Conservation (phyloP, 2,797 vertebrate genomes). For the Sebastes kiyomatsui region DNA sequence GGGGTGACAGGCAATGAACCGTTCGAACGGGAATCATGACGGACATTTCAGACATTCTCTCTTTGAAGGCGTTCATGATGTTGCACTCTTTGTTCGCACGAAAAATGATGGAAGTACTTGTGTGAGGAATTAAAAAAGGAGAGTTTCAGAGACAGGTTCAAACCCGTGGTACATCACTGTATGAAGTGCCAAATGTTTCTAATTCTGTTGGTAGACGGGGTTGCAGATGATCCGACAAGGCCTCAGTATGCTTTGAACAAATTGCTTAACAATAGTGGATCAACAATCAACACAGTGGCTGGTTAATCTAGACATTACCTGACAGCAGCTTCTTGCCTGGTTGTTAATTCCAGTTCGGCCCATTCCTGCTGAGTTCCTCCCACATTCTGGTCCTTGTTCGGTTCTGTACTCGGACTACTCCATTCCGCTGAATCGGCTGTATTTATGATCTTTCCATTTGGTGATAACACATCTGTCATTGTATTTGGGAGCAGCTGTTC, state of each 20-base stretch:
- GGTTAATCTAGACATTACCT: slow-evolving; percentile 28
- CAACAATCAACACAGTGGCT: background rate
- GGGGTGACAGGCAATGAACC: background rate
- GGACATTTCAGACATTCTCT: background rate
- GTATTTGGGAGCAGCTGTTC: background rate
- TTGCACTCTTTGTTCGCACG: too few species aligned
- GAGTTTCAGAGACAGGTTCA: too few species aligned
- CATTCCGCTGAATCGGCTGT: background rate
- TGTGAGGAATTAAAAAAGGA: too few species aligned
- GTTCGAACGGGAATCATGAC: background rate
- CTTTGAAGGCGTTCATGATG: background rate
- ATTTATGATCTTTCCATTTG: background rate
- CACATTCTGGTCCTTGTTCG: background rate
- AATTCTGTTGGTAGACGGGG: too few species aligned
- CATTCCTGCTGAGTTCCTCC: background rate
- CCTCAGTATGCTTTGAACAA: background rate
- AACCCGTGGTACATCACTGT: too few species aligned
- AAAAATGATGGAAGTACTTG: background rate
- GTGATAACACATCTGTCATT: background rate
- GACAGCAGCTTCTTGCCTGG: background rate
- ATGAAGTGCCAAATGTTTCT: background rate
- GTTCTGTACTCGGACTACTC: background rate
- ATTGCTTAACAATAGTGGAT: background rate
- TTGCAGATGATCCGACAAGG: background rate
- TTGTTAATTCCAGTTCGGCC: background rate